Evolutionary conservation across 2,797 vertebrate species (phyloP), one percentile per base, ranked within the genome.

Genomic region (Lepus townsendii): DNA sequence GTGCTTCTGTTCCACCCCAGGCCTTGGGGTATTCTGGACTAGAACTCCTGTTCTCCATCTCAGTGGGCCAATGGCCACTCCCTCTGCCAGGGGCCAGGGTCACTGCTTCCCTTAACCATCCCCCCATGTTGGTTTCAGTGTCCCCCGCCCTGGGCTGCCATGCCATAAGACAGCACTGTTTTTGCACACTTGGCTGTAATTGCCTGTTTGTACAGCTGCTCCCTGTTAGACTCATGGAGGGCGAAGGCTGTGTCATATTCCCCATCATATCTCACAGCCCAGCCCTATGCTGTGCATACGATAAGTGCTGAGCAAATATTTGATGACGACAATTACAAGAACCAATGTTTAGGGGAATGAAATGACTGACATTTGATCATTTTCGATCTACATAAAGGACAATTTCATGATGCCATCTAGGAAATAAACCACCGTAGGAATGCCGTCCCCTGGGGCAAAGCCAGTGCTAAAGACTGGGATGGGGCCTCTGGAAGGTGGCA

Each of bases 221-320:
- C 42, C 17, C 72, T 11, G 22, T 54, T 57, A 62, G 30, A 77
- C 12, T 7, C 30, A 32, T 17, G 2, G 54, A 47, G 52, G 80
- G 27, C 38, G 63, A 42, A 66, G 42, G 2, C 82, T 47, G 14
- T 4, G 1, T 52, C 76, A 12, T 24, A 6, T 10, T 27, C 79
- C 47, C 60, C 14, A 13, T 4, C 4, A 9, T 1, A 4, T 0
- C 38, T 50, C 54, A 26, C 1, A 12, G 10, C 9, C 68, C 2
- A 20, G 14, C 50, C 13, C 27, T 8, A 32, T 8, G 47, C 27
- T 4, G 0, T n/a, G 69, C 27, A 4, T 2, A 1, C 5, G 60
- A 38, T 6, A 62, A 5, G 6, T 11, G 30, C 3, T 80, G 68
- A 30, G 13, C 57, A 62, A 47, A 72, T 32, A 76, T 30, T 76